A percentile compares a stretch with the other conserved stretches of the same genome.
Evolutionary conservation across 2,888 invertebrate genomes (phyloP).

Genomic region (Trichacis sp.): DNA sequence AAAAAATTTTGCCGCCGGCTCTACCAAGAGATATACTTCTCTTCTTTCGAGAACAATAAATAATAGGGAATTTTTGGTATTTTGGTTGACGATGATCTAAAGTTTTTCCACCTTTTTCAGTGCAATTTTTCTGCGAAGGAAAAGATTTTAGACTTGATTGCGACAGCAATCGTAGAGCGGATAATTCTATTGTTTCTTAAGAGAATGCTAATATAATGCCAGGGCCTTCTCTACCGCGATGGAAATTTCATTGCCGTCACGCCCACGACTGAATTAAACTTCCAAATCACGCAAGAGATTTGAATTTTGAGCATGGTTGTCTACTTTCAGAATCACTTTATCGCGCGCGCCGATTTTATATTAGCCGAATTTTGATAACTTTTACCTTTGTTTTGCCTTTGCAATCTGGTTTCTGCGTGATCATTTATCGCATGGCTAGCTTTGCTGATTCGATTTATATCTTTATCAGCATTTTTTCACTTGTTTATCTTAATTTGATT

Average conservation of each 20-base stretch:
- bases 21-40: not conserved
- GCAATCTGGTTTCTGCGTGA: not conserved
- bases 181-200: conserved; percentile 11
- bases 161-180: conserved; percentile 1
- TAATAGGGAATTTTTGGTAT: not conserved
- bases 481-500: not conserved
- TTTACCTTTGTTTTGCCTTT: not conserved
- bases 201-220: conserved; percentile 10
- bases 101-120: not conserved
- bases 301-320: conserved; percentile 12
- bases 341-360: conserved; percentile 2
- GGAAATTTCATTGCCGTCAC: conserved; percentile 8
- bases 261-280: conserved; percentile 11
- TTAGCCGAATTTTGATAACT: conserved; percentile 5
- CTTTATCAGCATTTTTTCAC: not conserved
- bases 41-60: too few relatives aligned
- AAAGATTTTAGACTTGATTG: conserved; percentile 9
- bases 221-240: conserved; percentile 1
- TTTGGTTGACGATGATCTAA: not conserved
- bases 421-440: not conserved
- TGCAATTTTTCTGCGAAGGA: not conserved
- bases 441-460: not conserved
- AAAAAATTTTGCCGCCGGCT: not conserved
- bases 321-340: conserved; percentile 7
- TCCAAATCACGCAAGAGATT: conserved; percentile 10